Conservation (phyloP, 2,888 invertebrate genomes). For the Omphaloscelis lunosa region DNA sequence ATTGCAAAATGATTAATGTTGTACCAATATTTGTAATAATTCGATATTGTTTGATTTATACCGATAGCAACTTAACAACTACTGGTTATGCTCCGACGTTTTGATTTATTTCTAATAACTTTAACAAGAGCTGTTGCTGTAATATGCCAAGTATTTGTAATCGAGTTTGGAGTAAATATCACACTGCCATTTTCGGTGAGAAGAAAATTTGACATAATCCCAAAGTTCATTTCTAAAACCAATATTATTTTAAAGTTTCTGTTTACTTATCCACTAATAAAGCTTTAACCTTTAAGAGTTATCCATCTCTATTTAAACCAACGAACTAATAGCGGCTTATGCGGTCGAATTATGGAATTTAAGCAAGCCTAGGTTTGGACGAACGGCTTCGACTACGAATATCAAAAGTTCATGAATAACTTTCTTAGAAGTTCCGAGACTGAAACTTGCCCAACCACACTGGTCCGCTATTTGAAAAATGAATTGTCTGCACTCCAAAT, state of each 20-base stretch:
- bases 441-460: constrained; percentile 77
- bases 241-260: constrained; percentile 31
- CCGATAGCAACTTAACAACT: constrained; percentile 39
- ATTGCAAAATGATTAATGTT: constrained; percentile 51
- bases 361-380: constrained; percentile 75
- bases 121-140: constrained; percentile 37
- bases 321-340: constrained; percentile 68
- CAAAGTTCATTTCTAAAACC: constrained; percentile 8
- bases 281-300: constrained; percentile 58
- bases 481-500: constrained; percentile 89
- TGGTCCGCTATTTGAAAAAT: constrained; percentile 87
- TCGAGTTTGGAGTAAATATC: constrained; percentile 20
- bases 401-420: constrained; percentile 83
- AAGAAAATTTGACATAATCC: constrained; percentile 16
- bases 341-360: constrained; percentile 82
- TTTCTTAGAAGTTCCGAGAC: constrained; percentile 80
- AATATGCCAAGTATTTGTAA: constrained; percentile 36
- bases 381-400: constrained; percentile 85
- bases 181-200: neutral
- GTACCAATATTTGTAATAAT: constrained; percentile 47
- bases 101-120: constrained; percentile 57
- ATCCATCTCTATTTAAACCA: constrained; percentile 65
- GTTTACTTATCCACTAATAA: constrained; percentile 24
- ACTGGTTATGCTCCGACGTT: constrained; percentile 49
- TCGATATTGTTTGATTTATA: constrained; percentile 53